Percentiles rank a stretch among this genome's conserved stretches.
phyloP scores from a whole-genome alignment of 92 coral and sea anemone genomes.

The Blastomussa wellsi region DNA sequence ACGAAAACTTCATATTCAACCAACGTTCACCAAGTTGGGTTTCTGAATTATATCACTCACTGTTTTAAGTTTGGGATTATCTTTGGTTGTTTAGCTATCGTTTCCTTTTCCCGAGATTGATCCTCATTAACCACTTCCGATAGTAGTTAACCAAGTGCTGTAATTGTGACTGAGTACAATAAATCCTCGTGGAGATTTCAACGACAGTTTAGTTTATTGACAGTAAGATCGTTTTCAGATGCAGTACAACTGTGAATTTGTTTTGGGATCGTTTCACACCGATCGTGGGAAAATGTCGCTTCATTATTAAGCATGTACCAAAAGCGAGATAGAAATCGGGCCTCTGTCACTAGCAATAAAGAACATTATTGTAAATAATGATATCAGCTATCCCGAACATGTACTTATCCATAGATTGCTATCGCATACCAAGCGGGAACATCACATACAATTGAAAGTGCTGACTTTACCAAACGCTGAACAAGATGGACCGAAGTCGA shows the following conservation, averaged over 20 bases:
- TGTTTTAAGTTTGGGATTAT: neutral
- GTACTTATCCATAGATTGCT: slow-evolving; percentile 4
- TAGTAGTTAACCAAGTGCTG: neutral
- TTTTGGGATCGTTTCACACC: neutral
- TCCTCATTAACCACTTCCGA: slow-evolving; percentile 29
- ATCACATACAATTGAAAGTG: too few species aligned
- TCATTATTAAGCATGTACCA: neutral
- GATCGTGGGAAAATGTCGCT: slow-evolving; percentile 15
- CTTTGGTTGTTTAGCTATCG: neutral
- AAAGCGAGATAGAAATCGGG: slow-evolving; percentile 9
- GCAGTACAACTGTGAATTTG: neutral
- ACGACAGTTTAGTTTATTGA: neutral
- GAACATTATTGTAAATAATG: slow-evolving; percentile 2
- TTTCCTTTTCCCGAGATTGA: slow-evolving; percentile 18
- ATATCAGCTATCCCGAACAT: slow-evolving; percentile 20
- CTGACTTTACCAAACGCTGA: neutral
- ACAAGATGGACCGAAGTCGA: neutral
- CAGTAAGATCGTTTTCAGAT: neutral
- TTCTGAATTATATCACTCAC: neutral
- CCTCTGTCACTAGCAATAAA: neutral
- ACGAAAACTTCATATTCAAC: neutral
- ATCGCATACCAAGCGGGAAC: neutral
- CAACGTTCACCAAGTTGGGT: neutral
- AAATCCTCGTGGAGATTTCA: neutral
- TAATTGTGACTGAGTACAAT: neutral